Conservation (phyloP, 2,888 invertebrate genomes). For the Drosophila peninsularis region DNA sequence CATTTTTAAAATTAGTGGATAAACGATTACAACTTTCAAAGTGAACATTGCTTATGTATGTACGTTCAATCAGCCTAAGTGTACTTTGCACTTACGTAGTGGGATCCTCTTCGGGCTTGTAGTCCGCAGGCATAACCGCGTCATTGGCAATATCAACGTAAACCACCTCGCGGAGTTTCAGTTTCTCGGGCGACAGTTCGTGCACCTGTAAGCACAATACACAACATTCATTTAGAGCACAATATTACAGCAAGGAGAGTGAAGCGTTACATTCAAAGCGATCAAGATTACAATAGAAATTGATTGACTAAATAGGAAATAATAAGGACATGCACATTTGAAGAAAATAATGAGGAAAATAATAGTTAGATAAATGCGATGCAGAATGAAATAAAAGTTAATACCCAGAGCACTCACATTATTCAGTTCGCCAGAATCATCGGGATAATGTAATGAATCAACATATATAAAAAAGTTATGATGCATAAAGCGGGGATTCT, state of each 20-base stretch:
- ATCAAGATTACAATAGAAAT: constrained; percentile 5
- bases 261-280: constrained; percentile 58
- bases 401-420: constrained; percentile 90
- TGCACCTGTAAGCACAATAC: constrained; percentile 90
- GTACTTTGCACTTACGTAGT: constrained; percentile 58
- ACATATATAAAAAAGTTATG: constrained; percentile 97
- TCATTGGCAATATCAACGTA: constrained; percentile 99
- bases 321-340: constrained; percentile 18
- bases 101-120: constrained; percentile 94
- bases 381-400: constrained; percentile 24
- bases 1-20: not conserved
- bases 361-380: constrained; percentile 15
- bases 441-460: constrained; percentile 96
- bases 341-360: constrained; percentile 23
- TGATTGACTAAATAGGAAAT: not conserved
- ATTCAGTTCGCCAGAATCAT: constrained; percentile 93
- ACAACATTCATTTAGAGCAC: constrained; percentile 19
- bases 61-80: not conserved
- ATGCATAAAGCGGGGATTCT: constrained; percentile 98
- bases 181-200: constrained; percentile 93
- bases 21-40: not conserved
- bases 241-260: too few relatives aligned
- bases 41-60: not conserved
- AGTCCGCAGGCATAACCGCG: constrained; percentile 91
- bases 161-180: constrained; percentile 94